Percentiles rank a stretch among this genome's conserved stretches.
Evolutionary conservation across 1,140 invertebrate species (phyloP).

Genomic region (Luehdorfia chinensis): DNA sequence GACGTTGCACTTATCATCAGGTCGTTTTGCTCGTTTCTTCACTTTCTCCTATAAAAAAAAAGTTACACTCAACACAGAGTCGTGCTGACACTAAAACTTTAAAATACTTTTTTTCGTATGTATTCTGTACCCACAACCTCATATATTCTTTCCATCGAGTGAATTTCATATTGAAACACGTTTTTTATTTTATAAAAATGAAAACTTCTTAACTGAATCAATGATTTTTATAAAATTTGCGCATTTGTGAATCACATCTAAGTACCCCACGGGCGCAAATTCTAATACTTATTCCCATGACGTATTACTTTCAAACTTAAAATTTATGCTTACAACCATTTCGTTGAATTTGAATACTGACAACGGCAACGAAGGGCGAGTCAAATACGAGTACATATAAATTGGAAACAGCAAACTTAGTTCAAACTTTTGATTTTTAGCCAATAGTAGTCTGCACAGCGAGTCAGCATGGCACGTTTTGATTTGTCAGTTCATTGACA

Average conservation of each 20-base stretch:
- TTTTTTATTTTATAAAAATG: too few species aligned
- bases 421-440: slow-evolving; percentile 28
- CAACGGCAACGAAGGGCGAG: slow-evolving; percentile 24
- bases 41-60: too few species aligned
- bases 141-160: too few species aligned
- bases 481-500: background rate
- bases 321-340: slow-evolving; percentile 24
- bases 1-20: too few species aligned
- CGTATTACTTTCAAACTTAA: slow-evolving; percentile 21
- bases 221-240: slow-evolving; percentile 22
- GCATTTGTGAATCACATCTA: slow-evolving; percentile 6
- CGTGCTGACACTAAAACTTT: too few species aligned
- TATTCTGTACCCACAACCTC: too few species aligned
- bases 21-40: too few species aligned
- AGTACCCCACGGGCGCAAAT: background rate
- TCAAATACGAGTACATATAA: slow-evolving; percentile 25
- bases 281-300: slow-evolving; percentile 16
- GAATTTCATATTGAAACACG: background rate
- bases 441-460: slow-evolving; percentile 21
- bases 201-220: slow-evolving; percentile 21
- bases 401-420: slow-evolving; percentile 36
- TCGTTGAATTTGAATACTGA: slow-evolving; percentile 33
- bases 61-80: too few species aligned
- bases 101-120: too few species aligned
- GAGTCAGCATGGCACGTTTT: background rate